A percentile compares a stretch with the other conserved stretches of the same genome.
phyloP scores from a whole-genome alignment of 2,113 vertebrate species.

The Otocyon megalotis region DNA sequence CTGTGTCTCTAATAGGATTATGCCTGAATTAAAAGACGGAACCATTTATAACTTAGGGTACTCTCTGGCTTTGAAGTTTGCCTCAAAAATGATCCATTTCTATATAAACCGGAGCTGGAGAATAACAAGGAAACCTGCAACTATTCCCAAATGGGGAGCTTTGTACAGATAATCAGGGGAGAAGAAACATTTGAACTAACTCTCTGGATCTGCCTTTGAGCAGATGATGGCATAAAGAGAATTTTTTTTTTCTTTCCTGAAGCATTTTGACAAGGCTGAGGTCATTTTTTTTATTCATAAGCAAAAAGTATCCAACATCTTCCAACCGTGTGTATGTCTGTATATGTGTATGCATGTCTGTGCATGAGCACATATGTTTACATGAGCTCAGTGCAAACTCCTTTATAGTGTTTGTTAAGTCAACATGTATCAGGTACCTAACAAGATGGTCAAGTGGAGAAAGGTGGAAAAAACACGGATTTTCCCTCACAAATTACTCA shows the following conservation, averaged over 20 bases:
- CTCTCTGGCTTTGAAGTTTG: conserved; percentile 88
- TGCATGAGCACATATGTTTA: not conserved
- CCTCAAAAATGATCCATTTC: conserved; percentile 87
- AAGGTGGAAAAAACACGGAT: not conserved
- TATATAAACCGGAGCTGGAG: conserved; percentile 85
- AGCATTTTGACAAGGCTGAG: conserved; percentile 11
- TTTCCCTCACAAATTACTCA: not conserved
- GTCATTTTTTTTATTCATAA: not conserved
- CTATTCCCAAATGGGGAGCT: conserved; percentile 85
- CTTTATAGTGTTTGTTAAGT: not conserved
- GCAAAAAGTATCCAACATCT: not conserved
- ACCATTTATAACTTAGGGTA: conserved; percentile 87
- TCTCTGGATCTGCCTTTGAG: conserved; percentile 64
- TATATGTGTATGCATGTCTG: not conserved
- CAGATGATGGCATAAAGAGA: conserved; percentile 81
- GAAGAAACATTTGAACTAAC: conserved; percentile 82
- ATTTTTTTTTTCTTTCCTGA: conserved; percentile 53
- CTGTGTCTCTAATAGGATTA: conserved; percentile 89
- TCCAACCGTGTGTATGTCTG: accelerated
- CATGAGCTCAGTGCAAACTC: not conserved
- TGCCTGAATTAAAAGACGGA: conserved; percentile 87
- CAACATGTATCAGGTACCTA: not conserved
- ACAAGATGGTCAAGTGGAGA: not conserved
- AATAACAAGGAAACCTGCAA: conserved; percentile 85
- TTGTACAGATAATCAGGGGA: conserved; percentile 83